phyloP scores from a whole-genome alignment of 2,797 vertebrate species.

The Siniperca undulata region DNA sequence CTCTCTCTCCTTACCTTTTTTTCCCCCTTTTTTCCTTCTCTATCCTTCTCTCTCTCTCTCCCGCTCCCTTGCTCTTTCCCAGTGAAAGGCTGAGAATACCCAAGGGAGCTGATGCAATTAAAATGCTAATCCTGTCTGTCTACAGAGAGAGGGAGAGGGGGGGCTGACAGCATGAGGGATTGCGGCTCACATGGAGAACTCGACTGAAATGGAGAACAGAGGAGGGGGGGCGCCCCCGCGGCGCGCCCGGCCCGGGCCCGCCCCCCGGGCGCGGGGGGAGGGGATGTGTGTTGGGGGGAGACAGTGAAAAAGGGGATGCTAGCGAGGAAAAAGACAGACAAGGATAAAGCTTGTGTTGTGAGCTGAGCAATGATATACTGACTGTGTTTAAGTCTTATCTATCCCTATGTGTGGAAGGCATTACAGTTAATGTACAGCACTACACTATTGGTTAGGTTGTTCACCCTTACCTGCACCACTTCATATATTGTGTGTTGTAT shows the following conservation, averaged over 20 bases:
- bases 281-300: conserved; percentile 76
- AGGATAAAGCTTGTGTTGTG: conserved; percentile 85
- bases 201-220: conserved; percentile 90
- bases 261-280: too few species aligned
- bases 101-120: conserved; percentile 93
- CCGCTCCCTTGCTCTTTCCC: conserved; percentile 82
- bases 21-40: conserved; percentile 56
- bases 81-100: conserved; percentile 91
- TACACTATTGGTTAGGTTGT: conserved; percentile 72
- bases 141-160: conserved; percentile 88
- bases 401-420: conserved; percentile 83
- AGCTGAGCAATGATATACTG: conserved; percentile 86
- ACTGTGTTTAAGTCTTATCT: conserved; percentile 85
- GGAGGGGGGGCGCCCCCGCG: too few species aligned
- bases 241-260: too few species aligned
- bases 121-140: conserved; percentile 93
- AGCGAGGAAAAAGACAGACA: conserved; percentile 84
- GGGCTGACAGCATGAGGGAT: conserved; percentile 92
- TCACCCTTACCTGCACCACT: conserved; percentile 77
- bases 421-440: conserved; percentile 85
- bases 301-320: conserved; percentile 84
- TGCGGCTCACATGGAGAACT: conserved; percentile 91
- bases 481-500: conserved; percentile 73
- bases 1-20: conserved; percentile 73
- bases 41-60: conserved; percentile 71